These are phyloP conservation scores for Pristis pectinata DNA, from an alignment of 2,797 vertebrate species.

Conservation along the genomic window DNA sequence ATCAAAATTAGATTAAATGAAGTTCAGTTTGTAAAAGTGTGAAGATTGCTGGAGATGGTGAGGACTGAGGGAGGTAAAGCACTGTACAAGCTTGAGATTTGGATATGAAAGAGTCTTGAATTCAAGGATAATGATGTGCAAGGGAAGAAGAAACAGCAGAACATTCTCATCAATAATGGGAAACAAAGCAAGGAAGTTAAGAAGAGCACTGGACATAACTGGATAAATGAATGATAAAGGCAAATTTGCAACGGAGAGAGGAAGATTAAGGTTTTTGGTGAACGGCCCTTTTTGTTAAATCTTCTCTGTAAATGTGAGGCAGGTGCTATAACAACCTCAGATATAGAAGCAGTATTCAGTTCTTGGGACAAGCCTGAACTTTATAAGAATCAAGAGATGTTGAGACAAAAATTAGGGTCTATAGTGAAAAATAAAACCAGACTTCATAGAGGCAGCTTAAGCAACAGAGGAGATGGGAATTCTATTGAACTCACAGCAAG, in stretches of 20 bases:
- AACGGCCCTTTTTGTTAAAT: not conserved
- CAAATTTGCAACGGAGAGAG: not conserved
- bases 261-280: not conserved
- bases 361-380: not conserved
- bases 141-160: not conserved
- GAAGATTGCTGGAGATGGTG: not conserved
- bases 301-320: not conserved
- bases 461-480: not conserved
- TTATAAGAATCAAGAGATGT: not conserved
- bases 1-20: not conserved
- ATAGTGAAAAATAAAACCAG: not conserved
- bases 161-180: not conserved
- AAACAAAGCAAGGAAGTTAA: not conserved
- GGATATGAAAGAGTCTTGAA: not conserved
- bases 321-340: not conserved
- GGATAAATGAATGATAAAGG: not conserved
- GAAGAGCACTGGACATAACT: not conserved
- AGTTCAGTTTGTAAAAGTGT: not conserved
- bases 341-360: not conserved
- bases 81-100: not conserved
- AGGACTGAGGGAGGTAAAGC: not conserved
- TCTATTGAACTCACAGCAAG: not conserved
- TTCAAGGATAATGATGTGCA: not conserved
- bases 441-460: not conserved
- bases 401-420: not conserved